These are phyloP conservation scores for Anas capensis DNA, from an alignment of 2,797 vertebrate genomes.

Conservation along the genomic window DNA sequence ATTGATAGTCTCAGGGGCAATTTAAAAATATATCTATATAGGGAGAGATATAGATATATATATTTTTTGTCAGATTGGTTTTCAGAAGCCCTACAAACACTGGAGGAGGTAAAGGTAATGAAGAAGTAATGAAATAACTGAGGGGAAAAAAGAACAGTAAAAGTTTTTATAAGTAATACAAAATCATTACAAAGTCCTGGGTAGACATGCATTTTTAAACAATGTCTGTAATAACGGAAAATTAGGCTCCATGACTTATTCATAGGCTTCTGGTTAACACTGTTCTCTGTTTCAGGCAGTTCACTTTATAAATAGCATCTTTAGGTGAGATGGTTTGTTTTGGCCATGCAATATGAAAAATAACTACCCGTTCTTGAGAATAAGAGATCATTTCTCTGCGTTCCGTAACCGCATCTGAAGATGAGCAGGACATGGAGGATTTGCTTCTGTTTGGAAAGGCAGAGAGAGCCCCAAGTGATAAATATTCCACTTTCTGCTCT, in stretches of 20 bases:
- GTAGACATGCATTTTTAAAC: conserved; percentile 84
- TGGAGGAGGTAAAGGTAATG: conserved; percentile 34
- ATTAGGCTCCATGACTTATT: conserved; percentile 84
- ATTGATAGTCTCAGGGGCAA: conserved; percentile 47
- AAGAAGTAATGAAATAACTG: conserved; percentile 70
- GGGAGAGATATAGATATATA: background rate
- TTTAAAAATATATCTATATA: background rate
- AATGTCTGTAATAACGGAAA: conserved; percentile 82
- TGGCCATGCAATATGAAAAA: background rate
- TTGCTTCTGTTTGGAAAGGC: background rate
- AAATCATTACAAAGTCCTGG: conserved; percentile 77
- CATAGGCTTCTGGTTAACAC: conserved; percentile 80
- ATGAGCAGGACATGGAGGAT: background rate
- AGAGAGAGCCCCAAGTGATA: background rate
- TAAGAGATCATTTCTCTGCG: background rate
- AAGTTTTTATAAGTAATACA: conserved; percentile 79
- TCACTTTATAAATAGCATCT: conserved; percentile 74
- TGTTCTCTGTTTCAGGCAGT: conserved; percentile 57
- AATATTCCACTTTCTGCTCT: conserved; percentile 40
- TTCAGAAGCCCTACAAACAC: conserved; percentile 25
- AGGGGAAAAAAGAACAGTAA: conserved; percentile 6
- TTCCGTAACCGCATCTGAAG: background rate
- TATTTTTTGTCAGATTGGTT: background rate
- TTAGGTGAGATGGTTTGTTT: conserved; percentile 56
- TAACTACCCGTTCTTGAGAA: background rate